Percentiles rank a stretch among this genome's conserved stretches.
Evolutionary conservation across 2,113 vertebrate genomes (phyloP).

Genomic region (Sturnira hondurensis): DNA sequence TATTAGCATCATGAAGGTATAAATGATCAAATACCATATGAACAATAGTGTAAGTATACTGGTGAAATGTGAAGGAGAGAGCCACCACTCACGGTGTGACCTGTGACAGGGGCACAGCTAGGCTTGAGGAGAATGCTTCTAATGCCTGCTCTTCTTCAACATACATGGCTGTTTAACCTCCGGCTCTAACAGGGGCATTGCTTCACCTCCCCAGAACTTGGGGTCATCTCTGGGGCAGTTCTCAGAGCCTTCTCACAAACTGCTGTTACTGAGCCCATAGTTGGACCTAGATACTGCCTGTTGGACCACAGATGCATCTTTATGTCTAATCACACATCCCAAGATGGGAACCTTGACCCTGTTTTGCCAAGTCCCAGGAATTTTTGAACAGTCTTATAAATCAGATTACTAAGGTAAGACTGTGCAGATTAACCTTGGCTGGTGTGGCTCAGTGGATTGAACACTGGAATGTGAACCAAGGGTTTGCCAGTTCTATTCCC

Average conservation of each 20-base stretch:
- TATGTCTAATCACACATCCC: not conserved
- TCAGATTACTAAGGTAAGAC: not conserved
- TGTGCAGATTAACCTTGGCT: not conserved
- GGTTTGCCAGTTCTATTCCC: too few relatives aligned
- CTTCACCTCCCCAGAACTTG: not conserved
- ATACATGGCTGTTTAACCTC: not conserved
- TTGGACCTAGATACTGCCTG: too few relatives aligned
- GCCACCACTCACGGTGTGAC: not conserved
- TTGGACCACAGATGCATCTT: not conserved
- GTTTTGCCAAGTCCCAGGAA: not conserved
- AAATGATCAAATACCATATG: not conserved
- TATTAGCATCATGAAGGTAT: not conserved
- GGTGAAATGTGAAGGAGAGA: not conserved
- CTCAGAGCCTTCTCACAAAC: not conserved
- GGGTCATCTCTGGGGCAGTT: not conserved
- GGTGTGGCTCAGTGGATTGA: too few relatives aligned
- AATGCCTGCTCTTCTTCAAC: not conserved
- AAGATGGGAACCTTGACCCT: not conserved
- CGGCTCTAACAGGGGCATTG: not conserved
- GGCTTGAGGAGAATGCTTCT: not conserved
- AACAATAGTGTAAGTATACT: not conserved
- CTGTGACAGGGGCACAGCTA: accelerated
- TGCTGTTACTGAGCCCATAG: not conserved
- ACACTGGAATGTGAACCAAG: too few relatives aligned
- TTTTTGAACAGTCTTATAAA: not conserved